Evolutionary conservation across 2,113 vertebrate species (phyloP), one percentile per base, ranked within the genome.

Genomic region (Phyllostomus hastatus): DNA sequence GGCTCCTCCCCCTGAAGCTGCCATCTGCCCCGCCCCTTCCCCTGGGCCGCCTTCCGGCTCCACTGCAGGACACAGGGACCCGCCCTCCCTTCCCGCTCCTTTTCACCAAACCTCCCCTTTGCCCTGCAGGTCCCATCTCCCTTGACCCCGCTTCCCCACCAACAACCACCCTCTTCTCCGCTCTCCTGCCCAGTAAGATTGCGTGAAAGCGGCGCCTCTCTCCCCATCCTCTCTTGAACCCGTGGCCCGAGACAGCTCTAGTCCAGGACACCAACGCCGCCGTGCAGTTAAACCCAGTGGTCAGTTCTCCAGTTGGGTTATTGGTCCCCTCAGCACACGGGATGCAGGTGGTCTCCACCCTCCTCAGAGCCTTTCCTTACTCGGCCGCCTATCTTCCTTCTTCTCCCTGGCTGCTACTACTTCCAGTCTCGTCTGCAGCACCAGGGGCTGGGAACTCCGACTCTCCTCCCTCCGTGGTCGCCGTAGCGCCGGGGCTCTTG

Each of bases 181-280:
- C 17, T 5, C 69, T 48, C 28, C 20, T 28, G 50, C 38, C 46
- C 33, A 17, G 79, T 28, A 22, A 67, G 38, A 5, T 1, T 52
- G 43, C 67, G 3, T 7, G 69, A 54, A 38, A 79, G 61, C 28
- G 0, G 12, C 2, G 3, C 10, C 54, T 52, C 33, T 61, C 15
- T 17, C n/a, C 24, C 17, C 9, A 11, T 10, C 33, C 38, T 78
- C 19, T 67, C 67, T 8, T 38, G 54, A 84, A 22, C 61, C 41
- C 11, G 0, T 0, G 26, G 24, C 22, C 2, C 0, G 1, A 26
- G 20, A 4, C 11, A 46, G 10, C 66, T 17, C 5, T 8, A 1
- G 3, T 41, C 59, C 31, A 4, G 11, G 5, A 15, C 50, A 26
- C 46, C 84, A 2, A 0, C 10, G 80, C 9, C 3, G 26, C 59